Evolutionary conservation across 2,113 vertebrate species (phyloP).

Genomic region (Cromileptes altivelis): DNA sequence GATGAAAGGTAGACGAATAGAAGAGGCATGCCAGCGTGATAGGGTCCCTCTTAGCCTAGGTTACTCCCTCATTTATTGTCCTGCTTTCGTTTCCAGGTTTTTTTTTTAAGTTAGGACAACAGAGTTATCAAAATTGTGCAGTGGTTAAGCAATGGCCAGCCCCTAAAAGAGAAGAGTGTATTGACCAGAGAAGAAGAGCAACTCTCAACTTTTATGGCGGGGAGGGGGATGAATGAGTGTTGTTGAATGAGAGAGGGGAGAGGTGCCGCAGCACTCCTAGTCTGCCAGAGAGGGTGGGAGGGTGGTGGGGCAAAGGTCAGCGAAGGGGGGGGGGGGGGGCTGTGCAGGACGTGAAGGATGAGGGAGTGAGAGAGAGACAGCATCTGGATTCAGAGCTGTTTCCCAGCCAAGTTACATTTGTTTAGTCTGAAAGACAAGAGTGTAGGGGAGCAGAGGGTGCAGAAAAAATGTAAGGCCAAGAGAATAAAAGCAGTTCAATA

Average conservation of each 20-base stretch:
- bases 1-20: slow-evolving; percentile 35
- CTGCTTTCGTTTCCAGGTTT: slow-evolving; percentile 20
- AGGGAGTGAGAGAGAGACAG: slow-evolving; percentile 86
- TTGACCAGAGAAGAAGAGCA: slow-evolving; percentile 63
- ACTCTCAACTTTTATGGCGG: slow-evolving; percentile 76
- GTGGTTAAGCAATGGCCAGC: slow-evolving; percentile 82
- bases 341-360: slow-evolving; percentile 56
- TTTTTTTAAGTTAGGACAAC: slow-evolving; percentile 32
- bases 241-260: slow-evolving; percentile 73
- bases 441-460: slow-evolving; percentile 53
- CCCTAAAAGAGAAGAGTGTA: slow-evolving; percentile 60
- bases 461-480: slow-evolving; percentile 50
- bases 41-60: slow-evolving; percentile 12
- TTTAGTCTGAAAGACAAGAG: slow-evolving; percentile 94
- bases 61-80: slow-evolving; percentile 29
- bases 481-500: slow-evolving; percentile 64
- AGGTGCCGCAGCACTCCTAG: slow-evolving; percentile 77
- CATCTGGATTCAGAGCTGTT: slow-evolving; percentile 96
- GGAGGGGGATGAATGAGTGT: slow-evolving; percentile 67
- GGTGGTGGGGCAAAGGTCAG: slow-evolving; percentile 60
- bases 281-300: slow-evolving; percentile 43
- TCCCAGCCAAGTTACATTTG: slow-evolving; percentile 97
- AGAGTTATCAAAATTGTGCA: slow-evolving; percentile 59
- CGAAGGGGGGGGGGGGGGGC: not conserved
- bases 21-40: slow-evolving; percentile 42